phyloP scores from a whole-genome alignment of 2,113 vertebrate genomes.

The Amphilophus citrinellus region DNA sequence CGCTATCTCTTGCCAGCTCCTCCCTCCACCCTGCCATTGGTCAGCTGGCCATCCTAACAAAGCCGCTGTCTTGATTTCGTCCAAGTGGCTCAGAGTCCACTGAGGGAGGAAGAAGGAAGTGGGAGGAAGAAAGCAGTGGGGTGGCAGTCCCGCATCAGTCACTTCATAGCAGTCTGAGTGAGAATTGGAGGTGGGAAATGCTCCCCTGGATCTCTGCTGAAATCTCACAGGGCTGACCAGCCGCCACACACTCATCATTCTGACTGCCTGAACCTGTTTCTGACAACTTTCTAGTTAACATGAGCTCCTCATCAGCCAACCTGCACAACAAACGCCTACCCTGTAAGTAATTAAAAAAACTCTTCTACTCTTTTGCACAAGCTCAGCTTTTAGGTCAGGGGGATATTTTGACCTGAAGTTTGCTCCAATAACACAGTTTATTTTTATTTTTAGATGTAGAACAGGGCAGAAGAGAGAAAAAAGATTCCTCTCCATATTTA shows the following conservation, averaged over 20 bases:
- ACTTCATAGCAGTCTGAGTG: constrained; percentile 13
- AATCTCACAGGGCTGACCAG: constrained; percentile 41
- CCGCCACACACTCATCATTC: constrained; percentile 14
- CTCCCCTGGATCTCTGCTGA: constrained; percentile 37
- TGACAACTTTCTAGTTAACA: constrained; percentile 59
- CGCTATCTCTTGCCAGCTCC: constrained; percentile 53
- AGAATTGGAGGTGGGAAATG: constrained; percentile 59
- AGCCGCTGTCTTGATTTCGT: constrained; percentile 60
- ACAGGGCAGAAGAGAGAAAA: constrained; percentile 1
- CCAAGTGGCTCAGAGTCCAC: constrained; percentile 48
- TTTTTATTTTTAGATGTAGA: constrained; percentile 10
- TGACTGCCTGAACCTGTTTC: not conserved
- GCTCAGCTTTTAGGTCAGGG: not conserved
- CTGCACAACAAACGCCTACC: constrained; percentile 72
- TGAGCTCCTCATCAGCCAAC: constrained; percentile 79
- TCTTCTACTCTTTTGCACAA: not conserved
- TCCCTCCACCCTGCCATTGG: constrained; percentile 66
- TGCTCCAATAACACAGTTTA: not conserved
- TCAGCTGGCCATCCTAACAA: constrained; percentile 66
- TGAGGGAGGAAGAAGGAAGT: not conserved
- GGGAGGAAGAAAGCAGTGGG: not conserved
- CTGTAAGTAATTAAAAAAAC: constrained; percentile 71
- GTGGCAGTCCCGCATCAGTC: constrained; percentile 20
- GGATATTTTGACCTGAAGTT: not conserved
- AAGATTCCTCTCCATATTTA: constrained; percentile 53